Evolutionary conservation across 2,113 vertebrate species (phyloP).

Genomic region (Tetrax tetrax): DNA sequence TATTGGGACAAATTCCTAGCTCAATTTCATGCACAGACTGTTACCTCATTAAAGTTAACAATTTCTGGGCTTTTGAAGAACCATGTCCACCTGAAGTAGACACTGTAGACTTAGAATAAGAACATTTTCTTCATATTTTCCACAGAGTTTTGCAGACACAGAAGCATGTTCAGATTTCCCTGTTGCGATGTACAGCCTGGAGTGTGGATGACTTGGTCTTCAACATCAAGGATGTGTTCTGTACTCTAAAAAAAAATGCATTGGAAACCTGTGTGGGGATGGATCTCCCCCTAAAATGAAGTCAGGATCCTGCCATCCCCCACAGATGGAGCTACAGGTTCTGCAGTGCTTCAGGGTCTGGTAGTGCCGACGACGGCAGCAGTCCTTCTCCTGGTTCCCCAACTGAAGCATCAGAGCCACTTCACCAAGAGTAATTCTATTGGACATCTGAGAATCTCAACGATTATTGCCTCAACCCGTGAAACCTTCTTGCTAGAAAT

Average conservation of each 20-base stretch:
- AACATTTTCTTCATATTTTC: not conserved
- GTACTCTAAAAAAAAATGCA: not conserved
- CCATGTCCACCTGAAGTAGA: not conserved
- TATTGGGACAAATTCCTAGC: not conserved
- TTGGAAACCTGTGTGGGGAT: not conserved
- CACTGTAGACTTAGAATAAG: not conserved
- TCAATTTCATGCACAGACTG: not conserved
- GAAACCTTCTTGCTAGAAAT: not conserved
- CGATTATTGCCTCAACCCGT: not conserved
- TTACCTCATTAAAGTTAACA: not conserved
- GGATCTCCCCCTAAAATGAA: not conserved
- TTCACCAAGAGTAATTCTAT: not conserved
- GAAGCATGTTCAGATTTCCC: not conserved
- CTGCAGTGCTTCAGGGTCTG: not conserved
- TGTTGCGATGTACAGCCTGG: fast-evolving
- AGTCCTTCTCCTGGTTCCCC: not conserved
- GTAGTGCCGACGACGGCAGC: not conserved
- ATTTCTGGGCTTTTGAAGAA: not conserved
- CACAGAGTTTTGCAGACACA: not conserved
- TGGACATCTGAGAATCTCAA: not conserved
- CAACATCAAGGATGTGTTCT: not conserved
- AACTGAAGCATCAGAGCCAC: not conserved
- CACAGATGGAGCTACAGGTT: not conserved
- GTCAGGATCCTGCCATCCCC: not conserved
- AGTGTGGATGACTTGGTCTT: not conserved